These are phyloP conservation scores for Tetranychus cinnabarinus DNA, from an alignment of 1,140 invertebrate species.

Conservation along the genomic window DNA sequence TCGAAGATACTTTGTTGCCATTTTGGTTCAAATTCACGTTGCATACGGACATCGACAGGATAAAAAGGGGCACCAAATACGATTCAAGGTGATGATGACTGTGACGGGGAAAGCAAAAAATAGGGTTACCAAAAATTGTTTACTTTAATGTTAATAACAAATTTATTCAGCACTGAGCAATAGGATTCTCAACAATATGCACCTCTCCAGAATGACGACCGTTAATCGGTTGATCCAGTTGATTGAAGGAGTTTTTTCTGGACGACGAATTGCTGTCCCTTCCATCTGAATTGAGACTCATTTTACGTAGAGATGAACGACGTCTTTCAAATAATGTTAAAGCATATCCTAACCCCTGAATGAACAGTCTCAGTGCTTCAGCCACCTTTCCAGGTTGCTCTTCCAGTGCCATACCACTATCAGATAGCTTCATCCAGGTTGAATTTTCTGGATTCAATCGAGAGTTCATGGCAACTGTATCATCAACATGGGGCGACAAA, in stretches of 20 bases:
- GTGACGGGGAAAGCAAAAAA: too few relatives aligned
- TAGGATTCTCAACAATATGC: not conserved
- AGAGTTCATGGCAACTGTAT: slow-evolving; percentile 74
- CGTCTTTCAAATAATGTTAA: not conserved
- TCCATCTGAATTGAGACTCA: slow-evolving; percentile 13
- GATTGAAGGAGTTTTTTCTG: not conserved
- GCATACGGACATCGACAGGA: too few relatives aligned
- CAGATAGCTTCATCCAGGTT: slow-evolving; percentile 96
- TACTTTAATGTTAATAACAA: too few relatives aligned
- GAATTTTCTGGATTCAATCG: slow-evolving; percentile 81
- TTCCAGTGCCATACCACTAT: slow-evolving; percentile 93
- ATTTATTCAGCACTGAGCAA: not conserved
- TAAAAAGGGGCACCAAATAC: too few relatives aligned
- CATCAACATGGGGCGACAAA: slow-evolving; percentile 54
- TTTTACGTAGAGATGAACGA: not conserved
- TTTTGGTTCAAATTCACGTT: too few relatives aligned
- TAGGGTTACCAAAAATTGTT: too few relatives aligned
- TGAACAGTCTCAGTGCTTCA: slow-evolving; percentile 85
- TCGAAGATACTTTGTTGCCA: too few relatives aligned
- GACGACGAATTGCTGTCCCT: not conserved
- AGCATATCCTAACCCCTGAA: slow-evolving; percentile 87
- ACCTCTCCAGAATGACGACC: not conserved
- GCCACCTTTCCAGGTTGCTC: slow-evolving; percentile 92
- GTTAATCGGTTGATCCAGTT: not conserved
- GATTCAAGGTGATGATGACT: too few relatives aligned